Percentiles rank a stretch among this genome's conserved stretches.
Conservation (phyloP, 2,113 vertebrate genomes). For the Dasyurus viverrinus region DNA sequence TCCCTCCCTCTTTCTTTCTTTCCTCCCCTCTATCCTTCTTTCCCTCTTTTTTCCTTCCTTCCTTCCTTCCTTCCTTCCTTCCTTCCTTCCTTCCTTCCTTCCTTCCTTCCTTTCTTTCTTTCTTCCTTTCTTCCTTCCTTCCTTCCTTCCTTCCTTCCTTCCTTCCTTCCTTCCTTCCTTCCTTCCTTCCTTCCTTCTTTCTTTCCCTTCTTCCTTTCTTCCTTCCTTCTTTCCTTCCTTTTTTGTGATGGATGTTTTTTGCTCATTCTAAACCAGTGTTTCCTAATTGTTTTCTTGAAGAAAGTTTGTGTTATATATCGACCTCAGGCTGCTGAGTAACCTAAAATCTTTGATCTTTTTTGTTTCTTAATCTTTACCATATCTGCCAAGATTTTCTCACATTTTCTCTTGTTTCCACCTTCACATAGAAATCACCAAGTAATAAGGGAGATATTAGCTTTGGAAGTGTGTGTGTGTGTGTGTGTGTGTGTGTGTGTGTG, state of each 20-base stretch:
- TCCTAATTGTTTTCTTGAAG: background rate
- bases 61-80: too few species aligned
- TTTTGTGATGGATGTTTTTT: background rate
- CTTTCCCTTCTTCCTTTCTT: rapidly evolving
- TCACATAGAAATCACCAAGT: background rate
- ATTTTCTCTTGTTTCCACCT: background rate
- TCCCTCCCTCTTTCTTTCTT: too few species aligned
- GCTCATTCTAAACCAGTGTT: background rate
- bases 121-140: background rate
- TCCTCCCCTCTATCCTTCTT: too few species aligned
- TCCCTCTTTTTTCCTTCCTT: background rate
- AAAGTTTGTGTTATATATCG: background rate
- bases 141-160: background rate
- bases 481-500: background rate
- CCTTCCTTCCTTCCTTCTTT: background rate
- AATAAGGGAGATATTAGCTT: background rate
- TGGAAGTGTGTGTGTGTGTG: background rate
- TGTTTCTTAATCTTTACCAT: background rate
- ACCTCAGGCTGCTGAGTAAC: background rate
- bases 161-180: too few species aligned
- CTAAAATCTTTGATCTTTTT: background rate
- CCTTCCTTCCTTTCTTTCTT: background rate
- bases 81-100: background rate
- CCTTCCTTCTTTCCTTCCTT: background rate
- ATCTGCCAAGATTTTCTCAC: background rate